These are phyloP conservation scores for Plestiodon gilberti DNA, from an alignment of 2,113 vertebrate species.

Conservation along the genomic window DNA sequence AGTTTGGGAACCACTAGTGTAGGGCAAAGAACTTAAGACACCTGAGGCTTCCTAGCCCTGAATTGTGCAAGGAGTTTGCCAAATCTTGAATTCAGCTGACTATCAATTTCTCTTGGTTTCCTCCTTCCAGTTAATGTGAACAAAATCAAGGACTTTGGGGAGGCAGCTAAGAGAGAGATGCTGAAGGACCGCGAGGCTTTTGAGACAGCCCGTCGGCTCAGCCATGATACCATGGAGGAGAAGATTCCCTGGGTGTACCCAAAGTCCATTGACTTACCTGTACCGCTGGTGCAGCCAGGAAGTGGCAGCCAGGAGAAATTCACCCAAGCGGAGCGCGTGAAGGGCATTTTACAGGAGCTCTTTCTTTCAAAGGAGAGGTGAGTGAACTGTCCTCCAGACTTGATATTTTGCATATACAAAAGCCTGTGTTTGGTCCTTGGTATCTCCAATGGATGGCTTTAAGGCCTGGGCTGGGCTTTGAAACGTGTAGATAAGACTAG, in stretches of 20 bases:
- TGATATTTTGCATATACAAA: background rate
- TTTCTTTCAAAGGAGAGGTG: constrained; percentile 96
- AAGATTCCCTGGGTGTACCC: constrained; percentile 87
- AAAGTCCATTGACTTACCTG: constrained; percentile 78
- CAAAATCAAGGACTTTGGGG: constrained; percentile 96
- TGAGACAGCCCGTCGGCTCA: constrained; percentile 89
- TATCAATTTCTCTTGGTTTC: too few species aligned
- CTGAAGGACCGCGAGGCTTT: constrained; percentile 93
- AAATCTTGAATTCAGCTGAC: background rate
- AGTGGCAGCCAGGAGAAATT: constrained; percentile 88
- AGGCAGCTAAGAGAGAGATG: constrained; percentile 93
- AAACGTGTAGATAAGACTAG: background rate
- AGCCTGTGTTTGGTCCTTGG: background rate
- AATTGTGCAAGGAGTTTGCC: too few species aligned
- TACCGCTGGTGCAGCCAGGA: constrained; percentile 80
- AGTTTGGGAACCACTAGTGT: too few species aligned
- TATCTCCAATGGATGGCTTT: background rate
- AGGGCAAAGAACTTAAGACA: background rate
- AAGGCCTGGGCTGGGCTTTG: background rate
- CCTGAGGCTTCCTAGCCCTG: background rate
- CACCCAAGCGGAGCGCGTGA: constrained; percentile 90
- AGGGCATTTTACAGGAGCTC: constrained; percentile 94
- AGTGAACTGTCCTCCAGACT: background rate
- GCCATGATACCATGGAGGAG: constrained; percentile 95
- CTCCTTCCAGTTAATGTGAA: constrained; percentile 90